Base-by-base conservation (phyloP, 35 echinoderm and acorn worm genomes). In the Eucidaris tribuloides region DNA sequence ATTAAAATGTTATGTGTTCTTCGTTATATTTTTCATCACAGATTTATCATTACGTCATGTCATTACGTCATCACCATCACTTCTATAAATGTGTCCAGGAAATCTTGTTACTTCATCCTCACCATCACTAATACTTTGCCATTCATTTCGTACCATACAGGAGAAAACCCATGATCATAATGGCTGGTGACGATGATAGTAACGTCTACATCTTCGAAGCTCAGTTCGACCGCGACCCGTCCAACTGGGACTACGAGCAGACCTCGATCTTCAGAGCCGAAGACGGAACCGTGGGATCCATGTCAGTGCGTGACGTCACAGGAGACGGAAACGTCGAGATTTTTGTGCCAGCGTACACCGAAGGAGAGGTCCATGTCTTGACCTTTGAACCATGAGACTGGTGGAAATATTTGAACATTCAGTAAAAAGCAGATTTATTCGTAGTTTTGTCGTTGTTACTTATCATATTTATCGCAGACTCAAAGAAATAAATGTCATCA, bases 161-260 rank as follows among this genome's bases (percentile, higher is more conserved):
- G 59, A 77, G 79, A 11, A 86, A 90, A 46, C 88, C 92, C 36
- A 60, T 90, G 60, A 90, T 86, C 25, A 45, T 89, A 24, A 84
- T 96, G 54, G 87, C 83, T 27, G 93, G 93, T 6, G 93, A 96
- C 71, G 93, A 96, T 42, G 93, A 96, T 58, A 83, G 72, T 31
- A 88, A 87, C 11, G 84, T 82, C 3, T 96, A 96, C 62, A 40
- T 96, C 20, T 91, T 96, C 58, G 88, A 96, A 72, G 81, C 84
- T 22, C 54, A 80, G 7, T 43, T 30, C 11, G 93, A 96, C 56
- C 22, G 71, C 33, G 88, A 96, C 37, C 80, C 89, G 0, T 45
- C 71, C 2, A 89, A 91, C 27, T 96, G 93, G 93, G 76, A 42
- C 7, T 96, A 96, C 81, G 83, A 54, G 18, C 83, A 88, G 45